These are phyloP conservation scores for Tolmerus cingulatus DNA, from an alignment of 2,888 invertebrate genomes.

Conservation along the genomic window DNA sequence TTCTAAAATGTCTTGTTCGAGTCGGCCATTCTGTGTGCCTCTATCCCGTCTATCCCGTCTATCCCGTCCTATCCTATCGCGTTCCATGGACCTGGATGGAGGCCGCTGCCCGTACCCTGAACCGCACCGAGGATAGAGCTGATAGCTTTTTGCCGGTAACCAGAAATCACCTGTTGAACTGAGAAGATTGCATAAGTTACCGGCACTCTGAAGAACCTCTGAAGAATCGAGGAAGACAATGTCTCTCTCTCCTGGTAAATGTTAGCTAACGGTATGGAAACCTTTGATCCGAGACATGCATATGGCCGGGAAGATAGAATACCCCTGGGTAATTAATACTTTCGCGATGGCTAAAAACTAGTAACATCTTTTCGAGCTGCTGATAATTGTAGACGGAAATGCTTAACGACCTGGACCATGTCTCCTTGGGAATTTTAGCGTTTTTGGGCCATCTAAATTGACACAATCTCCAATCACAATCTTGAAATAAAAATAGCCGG, in stretches of 20 bases:
- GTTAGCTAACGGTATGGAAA: slow-evolving; percentile 18
- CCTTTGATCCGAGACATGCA: slow-evolving; percentile 14
- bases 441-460: neutral
- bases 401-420: neutral
- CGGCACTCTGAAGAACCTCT: neutral
- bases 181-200: slow-evolving; percentile 32
- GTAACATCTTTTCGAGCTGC: neutral
- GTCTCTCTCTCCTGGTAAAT: neutral
- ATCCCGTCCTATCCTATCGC: neutral
- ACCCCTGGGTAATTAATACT: slow-evolving; percentile 4
- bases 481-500: neutral
- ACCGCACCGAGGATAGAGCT: neutral
- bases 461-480: neutral
- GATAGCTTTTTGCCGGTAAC: slow-evolving; percentile 17
- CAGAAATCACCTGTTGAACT: slow-evolving; percentile 37
- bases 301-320: neutral
- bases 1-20: neutral
- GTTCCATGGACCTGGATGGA: neutral
- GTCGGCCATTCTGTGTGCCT: neutral
- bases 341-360: neutral
- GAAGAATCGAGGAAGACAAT: neutral
- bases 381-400: neutral
- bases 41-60: neutral
- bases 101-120: neutral
- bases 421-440: neutral